Percentiles rank a stretch among this genome's conserved stretches.
Evolutionary conservation across 2,113 vertebrate species (phyloP).

Genomic region (Passer montanus): DNA sequence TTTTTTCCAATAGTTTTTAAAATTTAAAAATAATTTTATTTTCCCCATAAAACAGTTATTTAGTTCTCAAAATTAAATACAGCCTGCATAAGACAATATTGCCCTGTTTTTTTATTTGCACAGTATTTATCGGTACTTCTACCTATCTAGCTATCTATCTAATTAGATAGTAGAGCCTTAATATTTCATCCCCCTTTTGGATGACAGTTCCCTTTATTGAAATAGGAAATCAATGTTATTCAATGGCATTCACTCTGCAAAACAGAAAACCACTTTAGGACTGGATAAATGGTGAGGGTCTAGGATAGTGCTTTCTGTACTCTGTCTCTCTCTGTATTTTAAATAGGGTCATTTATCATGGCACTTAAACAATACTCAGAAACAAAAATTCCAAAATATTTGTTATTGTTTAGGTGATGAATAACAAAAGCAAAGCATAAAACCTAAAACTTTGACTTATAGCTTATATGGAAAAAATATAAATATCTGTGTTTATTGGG

Average conservation of each 20-base stretch:
- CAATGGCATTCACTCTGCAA: not conserved
- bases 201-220: slow-evolving; percentile 13
- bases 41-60: not conserved
- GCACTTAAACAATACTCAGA: not conserved
- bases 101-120: not conserved
- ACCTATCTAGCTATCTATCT: not conserved
- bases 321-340: not conserved
- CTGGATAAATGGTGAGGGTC: not conserved
- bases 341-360: not conserved
- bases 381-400: not conserved
- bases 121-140: not conserved
- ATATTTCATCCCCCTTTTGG: slow-evolving; percentile 10
- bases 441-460: not conserved
- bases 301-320: not conserved
- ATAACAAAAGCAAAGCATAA: not conserved
- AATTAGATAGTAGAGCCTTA: slow-evolving; percentile 6
- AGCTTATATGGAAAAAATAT: not conserved
- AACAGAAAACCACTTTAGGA: not conserved
- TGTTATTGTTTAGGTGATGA: not conserved
- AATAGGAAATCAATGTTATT: slow-evolving; percentile 48
- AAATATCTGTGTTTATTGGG: not conserved
- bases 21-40: not conserved
- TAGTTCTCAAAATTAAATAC: slow-evolving; percentile 9
- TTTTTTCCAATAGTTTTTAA: not conserved
- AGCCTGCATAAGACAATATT: not conserved